Conservation (phyloP, 1,140 invertebrate species). For the Caenorhabditis inopinata region DNA sequence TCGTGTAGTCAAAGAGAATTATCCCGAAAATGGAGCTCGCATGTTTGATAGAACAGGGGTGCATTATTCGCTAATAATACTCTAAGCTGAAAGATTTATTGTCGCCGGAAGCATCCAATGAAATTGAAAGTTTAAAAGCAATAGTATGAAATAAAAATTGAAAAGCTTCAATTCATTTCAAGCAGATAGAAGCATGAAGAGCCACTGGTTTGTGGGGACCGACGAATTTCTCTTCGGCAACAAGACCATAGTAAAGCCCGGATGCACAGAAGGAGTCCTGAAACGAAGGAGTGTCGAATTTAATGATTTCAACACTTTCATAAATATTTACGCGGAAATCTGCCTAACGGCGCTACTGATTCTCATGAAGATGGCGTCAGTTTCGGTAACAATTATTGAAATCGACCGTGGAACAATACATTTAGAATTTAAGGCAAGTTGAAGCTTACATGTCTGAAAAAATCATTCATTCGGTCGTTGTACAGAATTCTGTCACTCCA, state of each 20-base stretch:
- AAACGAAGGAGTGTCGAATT: no score
- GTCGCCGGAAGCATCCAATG: neutral
- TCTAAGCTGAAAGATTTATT: neutral
- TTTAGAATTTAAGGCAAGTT: neutral
- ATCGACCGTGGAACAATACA: neutral
- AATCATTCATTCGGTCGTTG: slow-evolving; percentile 36
- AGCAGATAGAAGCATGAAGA: slow-evolving; percentile 41
- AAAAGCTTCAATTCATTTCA: slow-evolving; percentile 16
- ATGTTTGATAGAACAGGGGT: no score
- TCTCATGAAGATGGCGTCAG: no score
- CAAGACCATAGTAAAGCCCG: slow-evolving; percentile 43
- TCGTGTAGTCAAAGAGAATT: no score
- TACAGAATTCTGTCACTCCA: slow-evolving; percentile 45
- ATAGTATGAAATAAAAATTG: neutral
- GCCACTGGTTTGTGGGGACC: slow-evolving; percentile 40
- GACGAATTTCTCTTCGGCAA: slow-evolving; percentile 38
- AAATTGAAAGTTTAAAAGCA: neutral
- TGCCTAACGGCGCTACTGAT: no score
- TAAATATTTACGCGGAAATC: no score
- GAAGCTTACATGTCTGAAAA: slow-evolving; percentile 43
- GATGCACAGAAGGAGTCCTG: slow-evolving; percentile 37
- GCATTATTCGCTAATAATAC: no score
- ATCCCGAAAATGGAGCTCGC: no score
- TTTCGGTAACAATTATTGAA: no score
- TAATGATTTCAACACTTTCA: no score